These are phyloP conservation scores for Dasyurus viverrinus DNA, from an alignment of 2,113 vertebrate genomes.

Conservation along the genomic window DNA sequence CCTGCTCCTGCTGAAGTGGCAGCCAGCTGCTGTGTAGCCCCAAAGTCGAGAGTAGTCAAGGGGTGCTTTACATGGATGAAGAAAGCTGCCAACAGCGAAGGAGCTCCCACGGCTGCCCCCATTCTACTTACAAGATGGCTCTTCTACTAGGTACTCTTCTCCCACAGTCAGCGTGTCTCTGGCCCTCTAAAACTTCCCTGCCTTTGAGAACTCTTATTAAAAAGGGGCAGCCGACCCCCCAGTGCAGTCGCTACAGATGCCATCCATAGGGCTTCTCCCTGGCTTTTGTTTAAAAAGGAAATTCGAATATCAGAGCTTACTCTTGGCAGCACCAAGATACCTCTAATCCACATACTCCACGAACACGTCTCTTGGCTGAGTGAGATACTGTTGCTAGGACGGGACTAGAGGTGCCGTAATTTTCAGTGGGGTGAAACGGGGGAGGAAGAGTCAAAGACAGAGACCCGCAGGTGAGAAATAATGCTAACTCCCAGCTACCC, in stretches of 20 bases:
- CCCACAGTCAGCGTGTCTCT: not conserved
- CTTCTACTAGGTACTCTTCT: not conserved
- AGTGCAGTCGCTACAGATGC: not conserved
- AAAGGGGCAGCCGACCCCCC: not conserved
- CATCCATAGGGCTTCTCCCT: not conserved
- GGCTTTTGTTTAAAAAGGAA: slow-evolving; percentile 50
- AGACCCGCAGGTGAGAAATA: not conserved
- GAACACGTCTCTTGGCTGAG: slow-evolving; percentile 32
- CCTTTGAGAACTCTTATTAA: not conserved
- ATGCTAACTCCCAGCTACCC: slow-evolving; percentile 37
- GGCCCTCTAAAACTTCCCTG: not conserved
- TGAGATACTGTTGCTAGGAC: slow-evolving; percentile 7
- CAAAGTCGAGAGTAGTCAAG: slow-evolving; percentile 8
- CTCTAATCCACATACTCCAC: slow-evolving; percentile 25
- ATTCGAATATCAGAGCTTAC: slow-evolving; percentile 54
- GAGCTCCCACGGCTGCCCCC: not conserved
- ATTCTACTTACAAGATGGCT: not conserved
- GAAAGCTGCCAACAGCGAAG: slow-evolving; percentile 15
- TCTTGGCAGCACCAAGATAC: slow-evolving; percentile 68
- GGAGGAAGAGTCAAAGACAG: slow-evolving; percentile 34
- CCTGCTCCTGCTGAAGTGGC: not conserved
- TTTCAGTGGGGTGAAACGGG: slow-evolving; percentile 20
- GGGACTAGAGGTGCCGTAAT: slow-evolving; percentile 25
- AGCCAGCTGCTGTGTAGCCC: slow-evolving; percentile 15
- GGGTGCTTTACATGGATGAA: not conserved